phyloP scores from a whole-genome alignment of 1,140 invertebrate genomes.

The Drosophila carrolli region DNA sequence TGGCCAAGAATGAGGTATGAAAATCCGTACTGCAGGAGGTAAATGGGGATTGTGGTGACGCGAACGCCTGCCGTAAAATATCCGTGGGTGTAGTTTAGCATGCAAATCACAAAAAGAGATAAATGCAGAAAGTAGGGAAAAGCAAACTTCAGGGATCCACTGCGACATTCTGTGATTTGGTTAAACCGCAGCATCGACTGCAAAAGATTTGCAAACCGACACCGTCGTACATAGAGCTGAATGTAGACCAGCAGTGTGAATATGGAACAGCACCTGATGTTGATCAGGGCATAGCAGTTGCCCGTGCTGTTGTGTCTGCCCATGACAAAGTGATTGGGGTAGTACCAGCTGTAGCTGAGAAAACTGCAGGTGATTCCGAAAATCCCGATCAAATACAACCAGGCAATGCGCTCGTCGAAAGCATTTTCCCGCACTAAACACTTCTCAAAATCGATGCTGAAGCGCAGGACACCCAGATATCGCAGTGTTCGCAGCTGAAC shows the following conservation, averaged over 20 bases:
- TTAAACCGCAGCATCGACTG: conserved; percentile 13
- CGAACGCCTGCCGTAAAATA: conserved; percentile 10
- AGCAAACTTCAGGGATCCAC: too few relatives aligned
- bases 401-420: conserved; percentile 3
- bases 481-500: conserved; percentile 15
- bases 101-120: neutral
- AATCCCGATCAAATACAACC: neutral
- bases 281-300: conserved; percentile 24
- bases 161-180: too few relatives aligned
- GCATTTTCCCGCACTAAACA: neutral
- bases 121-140: conserved; percentile 4
- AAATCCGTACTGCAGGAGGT: conserved; percentile 25
- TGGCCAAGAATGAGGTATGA: conserved; percentile 21
- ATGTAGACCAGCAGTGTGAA: conserved; percentile 11
- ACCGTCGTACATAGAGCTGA: conserved; percentile 17
- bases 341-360: neutral
- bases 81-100: conserved; percentile 27
- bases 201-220: conserved; percentile 15
- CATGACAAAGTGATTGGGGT: conserved; percentile 15
- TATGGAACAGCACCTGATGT: conserved; percentile 10
- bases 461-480: conserved; percentile 16
- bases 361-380: neutral
- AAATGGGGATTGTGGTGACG: conserved; percentile 3
- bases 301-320: conserved; percentile 27
- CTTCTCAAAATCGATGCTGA: conserved; percentile 16